Base-by-base conservation (phyloP, 2,113 vertebrate genomes). In the Limnothrissa miodon region DNA sequence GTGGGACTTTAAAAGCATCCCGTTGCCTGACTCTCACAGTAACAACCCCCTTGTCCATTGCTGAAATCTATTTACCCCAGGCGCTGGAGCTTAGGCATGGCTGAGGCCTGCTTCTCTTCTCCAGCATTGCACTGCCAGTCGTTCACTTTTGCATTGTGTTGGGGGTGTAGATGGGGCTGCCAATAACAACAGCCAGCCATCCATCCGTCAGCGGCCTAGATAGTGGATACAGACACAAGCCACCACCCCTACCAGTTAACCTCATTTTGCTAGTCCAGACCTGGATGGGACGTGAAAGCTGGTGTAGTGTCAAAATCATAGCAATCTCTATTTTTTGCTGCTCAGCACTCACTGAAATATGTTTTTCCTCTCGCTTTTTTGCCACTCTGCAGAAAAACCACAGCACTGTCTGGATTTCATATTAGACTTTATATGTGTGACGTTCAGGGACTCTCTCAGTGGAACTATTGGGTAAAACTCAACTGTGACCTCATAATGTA, bases 101-200 rank as follows among this genome's bases (percentile, higher is more conserved):
- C 29, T 13, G n/a, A 79, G 51, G 59, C 66, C 80, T 74, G 45
- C 79, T 25, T 33, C 81, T 84, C n/a, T 56, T 83, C 82, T 79
- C 80, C 62, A 36, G 66, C 10, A 33, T 36, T 13, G 66, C 66
- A 17, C 66, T 74, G 66, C 33, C 29, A 33, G 66, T 74, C 29
- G 66, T 74, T 74, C 29, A 36, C 66, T 4, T 39, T 33, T 33
- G 66, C 66, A 4, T 36, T 29, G 66, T 11, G 66, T 36, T 29
- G 66, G 62, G 10, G 17, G 53, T 70, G 62, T 29, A 29, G 62
- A 70, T 3, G 15, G 78, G 78, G 36, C 44, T 85, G 87, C 87
- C 89, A 86, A 87, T 42, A 86, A 74, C 82, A 80, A 85, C 79
- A 84, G 39, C n/a, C 25, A n/a, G 9, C n/a, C 51, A n/a, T 45